These are phyloP conservation scores for Perdix hodgsoniae DNA, from an alignment of 2,797 vertebrate genomes.

Conservation along the genomic window DNA sequence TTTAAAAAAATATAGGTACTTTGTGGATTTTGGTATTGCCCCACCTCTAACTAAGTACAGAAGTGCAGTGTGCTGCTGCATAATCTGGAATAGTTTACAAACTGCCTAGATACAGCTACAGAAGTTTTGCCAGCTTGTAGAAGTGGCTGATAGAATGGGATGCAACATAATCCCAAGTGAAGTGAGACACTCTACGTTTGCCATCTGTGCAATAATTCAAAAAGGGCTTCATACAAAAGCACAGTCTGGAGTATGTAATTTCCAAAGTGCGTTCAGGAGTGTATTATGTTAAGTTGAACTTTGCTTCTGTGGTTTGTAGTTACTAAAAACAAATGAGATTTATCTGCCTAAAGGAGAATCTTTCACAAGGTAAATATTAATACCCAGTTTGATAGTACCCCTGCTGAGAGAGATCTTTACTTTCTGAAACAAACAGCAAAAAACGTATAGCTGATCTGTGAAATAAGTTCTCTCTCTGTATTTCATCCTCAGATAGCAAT, in stretches of 20 bases:
- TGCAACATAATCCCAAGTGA: neutral
- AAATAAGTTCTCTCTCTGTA: neutral
- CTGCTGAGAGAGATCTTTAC: neutral
- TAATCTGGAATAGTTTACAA: neutral
- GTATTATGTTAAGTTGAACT: neutral
- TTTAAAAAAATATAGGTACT: neutral
- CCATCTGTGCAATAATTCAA: neutral
- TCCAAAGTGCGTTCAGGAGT: neutral
- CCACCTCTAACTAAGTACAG: neutral
- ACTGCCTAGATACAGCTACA: neutral
- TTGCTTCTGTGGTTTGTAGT: neutral
- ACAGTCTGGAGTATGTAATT: neutral
- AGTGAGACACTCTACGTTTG: neutral
- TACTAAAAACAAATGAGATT: neutral
- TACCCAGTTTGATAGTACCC: neutral
- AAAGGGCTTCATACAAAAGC: neutral
- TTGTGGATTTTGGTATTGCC: neutral
- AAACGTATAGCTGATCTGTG: neutral
- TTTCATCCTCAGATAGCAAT: neutral
- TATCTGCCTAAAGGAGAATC: neutral
- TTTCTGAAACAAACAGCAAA: neutral
- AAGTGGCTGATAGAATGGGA: neutral
- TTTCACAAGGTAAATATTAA: neutral
- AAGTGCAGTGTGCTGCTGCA: neutral
- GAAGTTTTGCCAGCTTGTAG: neutral